Conservation (phyloP, 2,888 invertebrate species). For the Hypomecis punctinalis region DNA sequence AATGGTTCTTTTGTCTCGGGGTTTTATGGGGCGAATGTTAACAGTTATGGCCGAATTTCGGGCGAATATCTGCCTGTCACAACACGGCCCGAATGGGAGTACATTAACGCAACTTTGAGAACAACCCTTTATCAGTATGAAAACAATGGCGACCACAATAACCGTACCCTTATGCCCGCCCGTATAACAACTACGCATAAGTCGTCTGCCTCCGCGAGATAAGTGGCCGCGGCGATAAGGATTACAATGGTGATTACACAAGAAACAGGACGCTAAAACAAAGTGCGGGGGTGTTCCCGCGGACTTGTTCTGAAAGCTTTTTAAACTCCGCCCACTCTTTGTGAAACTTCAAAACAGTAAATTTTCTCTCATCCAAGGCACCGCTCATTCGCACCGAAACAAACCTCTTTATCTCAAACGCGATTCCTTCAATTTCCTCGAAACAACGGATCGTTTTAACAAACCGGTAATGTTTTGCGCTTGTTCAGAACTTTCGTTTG, state of each 20-base stretch:
- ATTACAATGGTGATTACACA: conserved; percentile 63
- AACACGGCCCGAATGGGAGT: conserved; percentile 38
- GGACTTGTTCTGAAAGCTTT: conserved; percentile 64
- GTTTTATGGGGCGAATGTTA: conserved; percentile 34
- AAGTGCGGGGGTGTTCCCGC: conserved; percentile 55
- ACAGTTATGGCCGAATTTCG: conserved; percentile 35
- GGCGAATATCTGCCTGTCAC: conserved; percentile 30
- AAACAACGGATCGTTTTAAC: conserved; percentile 64
- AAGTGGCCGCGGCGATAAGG: conserved; percentile 61
- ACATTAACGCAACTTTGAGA: conserved; percentile 46
- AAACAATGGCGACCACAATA: conserved; percentile 61
- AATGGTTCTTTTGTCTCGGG: conserved; percentile 36
- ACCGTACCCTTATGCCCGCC: conserved; percentile 54
- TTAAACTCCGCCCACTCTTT: conserved; percentile 56
- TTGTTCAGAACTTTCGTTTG: conserved; percentile 49
- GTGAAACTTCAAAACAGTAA: conserved; percentile 68
- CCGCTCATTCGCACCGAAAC: conserved; percentile 62
- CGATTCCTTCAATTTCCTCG: conserved; percentile 63
- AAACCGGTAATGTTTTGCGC: conserved; percentile 57
- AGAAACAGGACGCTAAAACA: conserved; percentile 62
- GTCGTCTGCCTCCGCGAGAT: conserved; percentile 58
- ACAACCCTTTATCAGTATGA: conserved; percentile 55
- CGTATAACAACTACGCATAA: conserved; percentile 65
- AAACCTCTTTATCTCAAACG: conserved; percentile 65
- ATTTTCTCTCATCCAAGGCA: conserved; percentile 57